phyloP scores from a whole-genome alignment of 30 jellyfish, hydroid and myxozoan species.

The Chironex yamaguchii region DNA sequence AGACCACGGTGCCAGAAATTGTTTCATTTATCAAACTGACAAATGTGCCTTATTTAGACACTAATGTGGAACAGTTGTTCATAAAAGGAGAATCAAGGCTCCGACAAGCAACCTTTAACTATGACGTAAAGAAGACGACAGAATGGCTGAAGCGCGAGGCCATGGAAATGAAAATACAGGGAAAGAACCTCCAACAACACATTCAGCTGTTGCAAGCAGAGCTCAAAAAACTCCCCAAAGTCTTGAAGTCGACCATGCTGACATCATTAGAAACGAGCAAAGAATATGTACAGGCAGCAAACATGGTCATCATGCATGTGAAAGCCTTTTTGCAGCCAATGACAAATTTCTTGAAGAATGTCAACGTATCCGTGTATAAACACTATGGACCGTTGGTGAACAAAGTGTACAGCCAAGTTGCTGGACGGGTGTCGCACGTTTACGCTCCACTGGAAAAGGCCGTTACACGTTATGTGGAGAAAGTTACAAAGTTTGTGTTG shows the following conservation, averaged over 20 bases:
- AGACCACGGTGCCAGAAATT: neutral
- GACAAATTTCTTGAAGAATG: conserved; percentile 56
- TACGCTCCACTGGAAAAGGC: conserved; percentile 32
- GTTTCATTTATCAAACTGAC: neutral
- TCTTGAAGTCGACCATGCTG: conserved; percentile 25
- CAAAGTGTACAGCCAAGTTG: conserved; percentile 32
- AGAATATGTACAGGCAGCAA: conserved; percentile 11
- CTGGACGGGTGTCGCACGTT: too few species aligned
- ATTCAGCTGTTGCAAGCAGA: conserved; percentile 19
- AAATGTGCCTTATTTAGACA: conserved; percentile 82
- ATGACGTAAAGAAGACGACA: conserved; percentile 51
- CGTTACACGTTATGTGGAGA: conserved; percentile 5
- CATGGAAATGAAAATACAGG: conserved; percentile 68
- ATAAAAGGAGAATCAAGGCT: neutral
- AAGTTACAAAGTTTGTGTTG: conserved; percentile 38
- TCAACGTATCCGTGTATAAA: conserved; percentile 41
- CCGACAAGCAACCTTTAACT: neutral
- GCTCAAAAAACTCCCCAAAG: conserved; percentile 71
- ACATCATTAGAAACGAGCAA: conserved; percentile 34
- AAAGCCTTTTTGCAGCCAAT: conserved; percentile 68
- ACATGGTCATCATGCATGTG: neutral
- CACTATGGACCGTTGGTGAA: conserved; percentile 87
- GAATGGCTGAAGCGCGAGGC: conserved; percentile 39
- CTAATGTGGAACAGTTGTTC: conserved; percentile 63
- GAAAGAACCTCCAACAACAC: conserved; percentile 56